Base-by-base conservation (phyloP, 1,140 invertebrate species). In the Euwallacea fornicatus region DNA sequence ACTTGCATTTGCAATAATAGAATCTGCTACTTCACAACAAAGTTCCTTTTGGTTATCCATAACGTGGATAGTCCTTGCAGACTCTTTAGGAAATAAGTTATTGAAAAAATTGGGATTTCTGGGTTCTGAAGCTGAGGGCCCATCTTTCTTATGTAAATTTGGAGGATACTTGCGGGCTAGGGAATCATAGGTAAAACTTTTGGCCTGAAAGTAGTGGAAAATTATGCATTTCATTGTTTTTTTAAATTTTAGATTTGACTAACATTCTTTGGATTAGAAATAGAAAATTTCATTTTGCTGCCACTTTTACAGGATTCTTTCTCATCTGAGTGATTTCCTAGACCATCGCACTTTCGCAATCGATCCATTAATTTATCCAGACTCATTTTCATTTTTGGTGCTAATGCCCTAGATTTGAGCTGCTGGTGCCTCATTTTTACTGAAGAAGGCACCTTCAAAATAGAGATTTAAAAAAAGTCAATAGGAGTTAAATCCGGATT, bases 331-430 rank as follows among this genome's bases (percentile, higher is more conserved):
- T 43, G 7, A 53, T 44, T 41, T 16, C 50, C 69, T 67, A 21
- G 13, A 43, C 66, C 53, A 42, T 76, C 75, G 44, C 75, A 76
- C 13, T 74, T 76, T 64, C 73, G 71, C 8, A 76, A 53, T 33
- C 73, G 66, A 54, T 76, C 71, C 7, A 76, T 59, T 47, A 76
- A 46, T 44, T 66, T 73, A 59, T 76, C 75, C 16, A 76, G 42
- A 11, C 72, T 74, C n/a, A 73, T 43, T 42, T 72, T 63, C 71
- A 66, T 55, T 47, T 67, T 61, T 2, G 71, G 64, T 33, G 58
- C 13, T 9, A 66, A 16, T 13, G 50, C 13, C n/a, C 11, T 63
- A 9, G 50, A 65, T 41, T 69, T 71, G 43, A 71, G 65, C 47
- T 74, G 73, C 21, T 33, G 21, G 21, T 33, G 21, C 42, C 43